These are phyloP conservation scores for Pterois miles DNA, from an alignment of 2,797 vertebrate genomes.

Conservation along the genomic window DNA sequence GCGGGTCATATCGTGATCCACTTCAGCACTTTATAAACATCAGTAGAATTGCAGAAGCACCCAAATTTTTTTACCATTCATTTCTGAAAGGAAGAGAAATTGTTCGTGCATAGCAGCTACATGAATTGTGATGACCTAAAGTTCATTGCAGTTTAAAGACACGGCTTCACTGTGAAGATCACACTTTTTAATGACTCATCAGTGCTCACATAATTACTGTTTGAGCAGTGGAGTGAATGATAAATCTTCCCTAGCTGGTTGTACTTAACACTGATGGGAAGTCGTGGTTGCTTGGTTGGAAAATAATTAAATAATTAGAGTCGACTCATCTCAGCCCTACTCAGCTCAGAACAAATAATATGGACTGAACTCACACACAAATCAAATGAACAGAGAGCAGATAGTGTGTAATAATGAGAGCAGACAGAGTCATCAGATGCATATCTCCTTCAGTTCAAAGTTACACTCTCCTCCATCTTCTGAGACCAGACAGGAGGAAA, in stretches of 20 bases:
- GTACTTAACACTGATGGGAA: conserved; percentile 12
- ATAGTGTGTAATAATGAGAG: conserved; percentile 48
- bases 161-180: neutral
- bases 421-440: conserved; percentile 50
- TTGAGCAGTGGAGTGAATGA: neutral
- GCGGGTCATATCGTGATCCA: neutral
- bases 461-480: conserved; percentile 47
- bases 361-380: conserved; percentile 41
- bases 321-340: conserved; percentile 10
- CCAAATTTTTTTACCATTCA: neutral
- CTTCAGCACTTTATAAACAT: neutral
- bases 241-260: neutral
- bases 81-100: neutral
- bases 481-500: conserved; percentile 34
- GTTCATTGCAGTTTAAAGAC: neutral
- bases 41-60: neutral
- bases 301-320: conserved; percentile 31
- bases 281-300: neutral
- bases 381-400: conserved; percentile 51
- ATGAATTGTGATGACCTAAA: neutral
- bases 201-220: conserved; percentile 5
- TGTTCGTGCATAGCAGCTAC: neutral
- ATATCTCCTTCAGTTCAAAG: conserved; percentile 49
- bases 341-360: conserved; percentile 47
- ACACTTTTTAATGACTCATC: neutral